A percentile compares a stretch with the other conserved stretches of the same genome.
Conservation (phyloP, 1,140 invertebrate species). For the honey bee (Apis mellifera) region Amel_HAv3.1 CM009943.2:4759001-4759500, state of each 20-base stretch:
- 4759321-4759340: not conserved
- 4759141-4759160: not conserved
- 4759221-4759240: not conserved
- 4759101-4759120: not conserved
- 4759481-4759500: slow-evolving; percentile 16
- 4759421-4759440: slow-evolving; percentile 55
- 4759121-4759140: not conserved
- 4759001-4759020: too few relatives aligned
- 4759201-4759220: not conserved
- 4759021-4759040: not conserved
- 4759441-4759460: slow-evolving; percentile 57
- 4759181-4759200: not conserved
- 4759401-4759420: slow-evolving; percentile 32
- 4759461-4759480: slow-evolving; percentile 56
- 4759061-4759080: not conserved
- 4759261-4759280: slow-evolving; percentile 13
- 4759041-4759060: not conserved
- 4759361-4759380: not conserved
- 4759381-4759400: not conserved
- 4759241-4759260: slow-evolving; percentile 12
- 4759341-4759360: slow-evolving; percentile 29
- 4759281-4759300: not conserved
- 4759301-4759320: not conserved
- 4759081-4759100: too few relatives aligned
- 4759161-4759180: not conserved